Evolutionary conservation across 2,797 vertebrate genomes (phyloP).

Genomic region (Amniataba percoides): DNA sequence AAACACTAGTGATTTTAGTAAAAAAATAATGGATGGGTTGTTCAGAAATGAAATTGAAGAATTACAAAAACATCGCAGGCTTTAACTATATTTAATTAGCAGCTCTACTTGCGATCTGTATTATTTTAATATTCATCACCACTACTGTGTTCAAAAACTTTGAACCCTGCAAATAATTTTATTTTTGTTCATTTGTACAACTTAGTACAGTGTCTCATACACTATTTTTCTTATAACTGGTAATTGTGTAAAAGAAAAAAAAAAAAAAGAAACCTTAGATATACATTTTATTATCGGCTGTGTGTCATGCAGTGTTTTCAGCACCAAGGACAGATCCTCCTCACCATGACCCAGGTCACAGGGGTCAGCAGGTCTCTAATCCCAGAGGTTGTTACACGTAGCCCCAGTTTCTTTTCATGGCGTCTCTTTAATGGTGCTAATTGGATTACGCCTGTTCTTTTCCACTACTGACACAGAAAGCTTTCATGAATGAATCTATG

Average conservation of each 20-base stretch:
- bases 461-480: slow-evolving; percentile 57
- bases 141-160: neutral
- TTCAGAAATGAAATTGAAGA: neutral
- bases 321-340: slow-evolving; percentile 29
- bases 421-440: slow-evolving; percentile 60
- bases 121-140: neutral
- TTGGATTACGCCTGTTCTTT: slow-evolving; percentile 69
- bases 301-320: slow-evolving; percentile 2
- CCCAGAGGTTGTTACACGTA: slow-evolving; percentile 33
- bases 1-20: fast-evolving
- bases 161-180: neutral
- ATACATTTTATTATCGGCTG: neutral
- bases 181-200: neutral
- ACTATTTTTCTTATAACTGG: neutral
- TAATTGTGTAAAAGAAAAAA: neutral
- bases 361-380: slow-evolving; percentile 62
- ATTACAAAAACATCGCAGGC: neutral
- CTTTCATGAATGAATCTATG: slow-evolving; percentile 44
- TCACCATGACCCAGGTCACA: slow-evolving; percentile 27
- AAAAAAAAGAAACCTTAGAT: too few species aligned
- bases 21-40: neutral
- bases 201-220: neutral
- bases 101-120: neutral
- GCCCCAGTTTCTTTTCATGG: slow-evolving; percentile 61
- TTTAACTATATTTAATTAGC: neutral